These are phyloP conservation scores for Drosophila nannoptera DNA, from an alignment of 1,140 invertebrate genomes.

Conservation along the genomic window DNA sequence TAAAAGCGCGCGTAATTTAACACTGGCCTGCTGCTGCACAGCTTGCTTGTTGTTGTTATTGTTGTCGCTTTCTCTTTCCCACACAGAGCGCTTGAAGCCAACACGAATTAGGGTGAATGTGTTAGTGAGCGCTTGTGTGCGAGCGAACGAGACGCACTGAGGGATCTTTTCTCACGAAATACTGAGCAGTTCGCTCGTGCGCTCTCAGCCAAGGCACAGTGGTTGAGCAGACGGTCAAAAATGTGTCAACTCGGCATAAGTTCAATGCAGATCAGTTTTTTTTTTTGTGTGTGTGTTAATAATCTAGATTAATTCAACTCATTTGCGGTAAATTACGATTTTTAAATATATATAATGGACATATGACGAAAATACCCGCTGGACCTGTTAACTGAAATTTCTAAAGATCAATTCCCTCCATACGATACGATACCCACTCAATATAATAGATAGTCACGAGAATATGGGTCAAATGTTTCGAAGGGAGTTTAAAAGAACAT, in stretches of 20 bases:
- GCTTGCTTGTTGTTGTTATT: slow-evolving; percentile 47
- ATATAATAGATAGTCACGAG: too few species aligned
- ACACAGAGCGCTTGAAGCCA: slow-evolving; percentile 37
- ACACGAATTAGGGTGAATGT: slow-evolving; percentile 3
- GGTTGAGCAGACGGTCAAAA: slow-evolving; percentile 1
- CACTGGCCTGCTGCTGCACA: too few species aligned
- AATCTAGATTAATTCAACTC: neutral
- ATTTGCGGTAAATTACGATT: too few species aligned
- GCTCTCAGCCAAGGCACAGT: slow-evolving; percentile 20
- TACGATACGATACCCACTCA: too few species aligned
- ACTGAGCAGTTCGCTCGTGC: slow-evolving; percentile 15
- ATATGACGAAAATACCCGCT: too few species aligned
- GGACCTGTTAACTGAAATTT: too few species aligned
- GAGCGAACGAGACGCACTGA: slow-evolving; percentile 7
- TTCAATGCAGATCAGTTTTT: neutral
- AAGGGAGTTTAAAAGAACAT: too few species aligned
- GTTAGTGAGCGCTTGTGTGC: neutral
- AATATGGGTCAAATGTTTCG: too few species aligned
- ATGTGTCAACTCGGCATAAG: slow-evolving; percentile 9
- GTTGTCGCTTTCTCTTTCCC: slow-evolving; percentile 65
- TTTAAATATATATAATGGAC: too few species aligned
- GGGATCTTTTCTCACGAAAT: slow-evolving; percentile 5
- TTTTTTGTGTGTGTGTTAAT: neutral
- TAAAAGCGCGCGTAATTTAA: slow-evolving; percentile 77
- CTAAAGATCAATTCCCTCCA: too few species aligned